A percentile compares a stretch with the other conserved stretches of the same genome.
Evolutionary conservation across 2,888 invertebrate species (phyloP).

Genomic region (Drosophila tanythrix): DNA sequence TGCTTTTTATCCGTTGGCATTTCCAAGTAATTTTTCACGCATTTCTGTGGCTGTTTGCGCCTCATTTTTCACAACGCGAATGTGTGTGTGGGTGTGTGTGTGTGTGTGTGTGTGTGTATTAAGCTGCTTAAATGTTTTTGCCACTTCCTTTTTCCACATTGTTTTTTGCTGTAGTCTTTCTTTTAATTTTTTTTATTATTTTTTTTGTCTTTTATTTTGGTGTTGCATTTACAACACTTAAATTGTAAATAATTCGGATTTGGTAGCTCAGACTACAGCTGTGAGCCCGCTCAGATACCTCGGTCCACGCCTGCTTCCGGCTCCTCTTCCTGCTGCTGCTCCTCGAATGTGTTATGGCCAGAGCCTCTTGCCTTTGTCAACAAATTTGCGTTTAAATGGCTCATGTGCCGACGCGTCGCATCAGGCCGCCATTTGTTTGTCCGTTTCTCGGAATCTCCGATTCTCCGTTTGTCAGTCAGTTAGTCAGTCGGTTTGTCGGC

Average conservation of each 20-base stretch:
- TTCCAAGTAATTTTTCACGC: conserved; percentile 81
- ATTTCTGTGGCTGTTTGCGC: conserved; percentile 81
- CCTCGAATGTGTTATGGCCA: conserved; percentile 71
- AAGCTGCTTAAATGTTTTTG: conserved; percentile 79
- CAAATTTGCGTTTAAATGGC: conserved; percentile 78
- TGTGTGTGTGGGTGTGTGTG: conserved; percentile 13
- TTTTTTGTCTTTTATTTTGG: conserved; percentile 33
- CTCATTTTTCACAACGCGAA: conserved; percentile 70
- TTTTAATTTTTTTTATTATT: conserved; percentile 18
- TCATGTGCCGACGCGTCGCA: conserved; percentile 43
- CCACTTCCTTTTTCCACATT: conserved; percentile 62
- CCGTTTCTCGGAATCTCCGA: conserved; percentile 1
- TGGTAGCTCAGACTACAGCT: conserved; percentile 53
- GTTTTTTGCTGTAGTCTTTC: conserved; percentile 27
- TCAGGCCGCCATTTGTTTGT: conserved; percentile 13
- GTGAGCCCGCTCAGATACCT: conserved; percentile 16
- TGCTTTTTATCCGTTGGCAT: conserved; percentile 75
- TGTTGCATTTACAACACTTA: conserved; percentile 78
- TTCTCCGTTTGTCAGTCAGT: conserved; percentile 13
- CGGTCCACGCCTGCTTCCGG: conserved; percentile 16
- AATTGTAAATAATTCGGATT: conserved; percentile 78
- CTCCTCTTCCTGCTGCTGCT: background rate
- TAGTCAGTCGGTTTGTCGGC: conserved; percentile 37
- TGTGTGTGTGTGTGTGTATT: conserved; percentile 59
- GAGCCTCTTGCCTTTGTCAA: conserved; percentile 79